Evolutionary conservation across 2,797 vertebrate genomes (phyloP).

Genomic region (Gobio occitaniae): DNA sequence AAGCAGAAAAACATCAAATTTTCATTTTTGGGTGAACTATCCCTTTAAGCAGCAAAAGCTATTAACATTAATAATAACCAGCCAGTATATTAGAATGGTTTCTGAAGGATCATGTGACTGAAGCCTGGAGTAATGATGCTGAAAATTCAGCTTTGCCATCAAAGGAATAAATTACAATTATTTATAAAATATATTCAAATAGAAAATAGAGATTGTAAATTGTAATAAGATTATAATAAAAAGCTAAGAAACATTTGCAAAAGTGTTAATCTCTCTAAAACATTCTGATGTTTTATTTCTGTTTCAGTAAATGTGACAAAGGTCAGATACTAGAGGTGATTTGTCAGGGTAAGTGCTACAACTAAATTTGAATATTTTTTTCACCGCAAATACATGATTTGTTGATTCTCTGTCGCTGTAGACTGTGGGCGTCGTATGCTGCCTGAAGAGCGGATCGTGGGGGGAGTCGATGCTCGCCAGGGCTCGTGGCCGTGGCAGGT

Average conservation of each 20-base stretch:
- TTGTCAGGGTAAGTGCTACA: slow-evolving; percentile 85
- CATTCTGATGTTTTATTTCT: slow-evolving; percentile 53
- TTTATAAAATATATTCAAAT: background rate
- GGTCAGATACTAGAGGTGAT: slow-evolving; percentile 83
- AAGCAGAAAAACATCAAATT: too few species aligned
- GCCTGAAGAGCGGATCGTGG: slow-evolving; percentile 88
- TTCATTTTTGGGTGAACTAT: too few species aligned
- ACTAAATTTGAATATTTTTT: background rate
- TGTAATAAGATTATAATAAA: too few species aligned
- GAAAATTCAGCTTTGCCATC: background rate
- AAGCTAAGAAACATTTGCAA: background rate
- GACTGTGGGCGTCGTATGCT: slow-evolving; percentile 90
- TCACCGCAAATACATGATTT: background rate
- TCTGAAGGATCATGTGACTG: background rate
- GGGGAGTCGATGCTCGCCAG: slow-evolving; percentile 85
- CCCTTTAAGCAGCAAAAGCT: background rate
- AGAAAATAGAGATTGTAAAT: background rate
- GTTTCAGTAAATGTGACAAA: slow-evolving; percentile 85
- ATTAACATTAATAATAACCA: too few species aligned
- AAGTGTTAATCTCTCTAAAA: background rate
- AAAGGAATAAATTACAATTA: background rate
- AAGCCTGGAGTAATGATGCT: background rate
- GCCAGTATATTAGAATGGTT: background rate
- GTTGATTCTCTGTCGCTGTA: slow-evolving; percentile 55
- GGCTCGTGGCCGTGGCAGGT: slow-evolving; percentile 93